These are phyloP conservation scores for Andricus grossulariae DNA, from an alignment of 1,140 invertebrate genomes.

Conservation along the genomic window DNA sequence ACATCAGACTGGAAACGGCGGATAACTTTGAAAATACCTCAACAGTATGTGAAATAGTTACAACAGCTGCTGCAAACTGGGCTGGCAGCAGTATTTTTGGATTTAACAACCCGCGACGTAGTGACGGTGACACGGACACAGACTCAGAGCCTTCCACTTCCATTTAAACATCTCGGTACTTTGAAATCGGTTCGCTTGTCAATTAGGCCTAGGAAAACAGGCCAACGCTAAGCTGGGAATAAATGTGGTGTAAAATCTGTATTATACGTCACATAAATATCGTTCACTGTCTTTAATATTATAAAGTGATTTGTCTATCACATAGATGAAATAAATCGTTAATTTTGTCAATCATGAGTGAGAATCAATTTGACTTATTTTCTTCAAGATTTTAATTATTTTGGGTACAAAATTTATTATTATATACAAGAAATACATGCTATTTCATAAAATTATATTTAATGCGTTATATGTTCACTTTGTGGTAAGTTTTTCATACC, in stretches of 20 bases:
- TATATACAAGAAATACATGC: too few species aligned
- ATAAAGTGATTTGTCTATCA: slow-evolving; percentile 17
- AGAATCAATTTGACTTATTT: neutral
- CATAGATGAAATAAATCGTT: neutral
- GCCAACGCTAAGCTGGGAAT: slow-evolving; percentile 8
- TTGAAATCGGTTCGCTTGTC: neutral
- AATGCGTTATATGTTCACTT: too few species aligned
- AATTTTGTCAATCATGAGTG: slow-evolving; percentile 15
- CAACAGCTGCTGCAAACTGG: slow-evolving; percentile 53
- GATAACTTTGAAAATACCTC: slow-evolving; percentile 45
- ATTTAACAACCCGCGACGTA: slow-evolving; percentile 52
- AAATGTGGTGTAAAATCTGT: slow-evolving; percentile 23
- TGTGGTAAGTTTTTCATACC: too few species aligned
- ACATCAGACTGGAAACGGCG: slow-evolving; percentile 62
- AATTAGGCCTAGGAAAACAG: slow-evolving; percentile 17
- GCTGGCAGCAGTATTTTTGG: slow-evolving; percentile 48
- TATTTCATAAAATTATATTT: too few species aligned
- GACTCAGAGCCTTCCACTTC: slow-evolving; percentile 71
- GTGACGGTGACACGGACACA: slow-evolving; percentile 59
- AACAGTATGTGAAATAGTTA: slow-evolving; percentile 51
- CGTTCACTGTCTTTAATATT: slow-evolving; percentile 20
- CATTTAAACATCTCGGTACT: slow-evolving; percentile 54
- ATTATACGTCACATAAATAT: slow-evolving; percentile 26
- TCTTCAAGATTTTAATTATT: neutral
- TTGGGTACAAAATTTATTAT: neutral